A percentile compares a stretch with the other conserved stretches of the same genome.
These are phyloP conservation scores for Dioctria rufipes DNA, from an alignment of 2,888 invertebrate species.

Conservation along the genomic window DNA sequence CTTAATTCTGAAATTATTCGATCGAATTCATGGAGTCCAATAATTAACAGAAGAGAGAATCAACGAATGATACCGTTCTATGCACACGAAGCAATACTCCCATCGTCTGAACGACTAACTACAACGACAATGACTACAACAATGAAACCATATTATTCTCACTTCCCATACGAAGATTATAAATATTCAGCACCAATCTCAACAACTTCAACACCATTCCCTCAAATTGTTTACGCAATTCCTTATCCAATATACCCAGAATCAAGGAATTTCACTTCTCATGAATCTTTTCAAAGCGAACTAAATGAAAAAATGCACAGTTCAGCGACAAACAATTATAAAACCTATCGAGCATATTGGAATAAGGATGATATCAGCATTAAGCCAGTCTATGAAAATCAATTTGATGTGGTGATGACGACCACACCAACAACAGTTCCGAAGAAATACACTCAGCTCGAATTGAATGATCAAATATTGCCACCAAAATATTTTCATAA, in stretches of 20 bases:
- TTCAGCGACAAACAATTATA: neutral
- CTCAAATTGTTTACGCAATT: slow-evolving; percentile 38
- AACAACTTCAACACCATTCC: slow-evolving; percentile 36
- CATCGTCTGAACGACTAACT: neutral
- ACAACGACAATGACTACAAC: neutral
- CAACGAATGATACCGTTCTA: slow-evolving; percentile 67
- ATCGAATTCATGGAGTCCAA: neutral
- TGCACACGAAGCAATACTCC: slow-evolving; percentile 66
- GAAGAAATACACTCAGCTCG: neutral
- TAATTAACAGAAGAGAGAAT: neutral
- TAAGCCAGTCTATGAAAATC: slow-evolving; percentile 32
- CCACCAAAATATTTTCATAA: slow-evolving; percentile 9
- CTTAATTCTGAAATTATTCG: slow-evolving; percentile 57
- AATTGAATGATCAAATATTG: neutral
- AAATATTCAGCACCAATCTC: neutral
- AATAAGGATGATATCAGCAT: slow-evolving; percentile 22
- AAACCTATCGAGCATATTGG: slow-evolving; percentile 38
- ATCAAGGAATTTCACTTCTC: neutral
- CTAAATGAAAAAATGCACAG: neutral
- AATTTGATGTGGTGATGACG: neutral
- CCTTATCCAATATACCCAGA: slow-evolving; percentile 30
- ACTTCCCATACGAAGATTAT: neutral
- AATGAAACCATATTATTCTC: slow-evolving; percentile 8
- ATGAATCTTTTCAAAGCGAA: neutral
- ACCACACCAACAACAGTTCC: neutral